Conservation (phyloP, 2,888 invertebrate species). For the Andrena minutula region DNA sequence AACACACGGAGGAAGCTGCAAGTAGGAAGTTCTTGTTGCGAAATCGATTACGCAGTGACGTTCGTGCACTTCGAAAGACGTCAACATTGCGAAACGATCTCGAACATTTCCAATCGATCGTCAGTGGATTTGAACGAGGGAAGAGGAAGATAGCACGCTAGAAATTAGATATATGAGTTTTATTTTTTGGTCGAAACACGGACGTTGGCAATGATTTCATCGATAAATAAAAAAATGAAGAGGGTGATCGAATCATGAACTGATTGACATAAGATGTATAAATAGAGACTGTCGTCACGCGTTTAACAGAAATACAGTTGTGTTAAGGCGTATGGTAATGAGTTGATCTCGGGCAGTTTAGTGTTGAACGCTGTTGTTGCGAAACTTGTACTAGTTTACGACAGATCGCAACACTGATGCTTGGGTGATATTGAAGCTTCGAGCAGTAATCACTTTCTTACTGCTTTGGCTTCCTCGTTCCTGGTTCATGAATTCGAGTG, state of each 20-base stretch:
- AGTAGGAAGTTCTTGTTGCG: constrained; percentile 17
- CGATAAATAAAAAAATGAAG: not conserved
- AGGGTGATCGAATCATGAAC: constrained; percentile 19
- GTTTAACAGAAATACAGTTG: constrained; percentile 58
- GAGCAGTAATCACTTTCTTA: not conserved
- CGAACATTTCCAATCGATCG: constrained; percentile 4
- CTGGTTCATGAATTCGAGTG: no score
- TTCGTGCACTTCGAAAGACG: constrained; percentile 3
- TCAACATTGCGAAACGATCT: constrained; percentile 31
- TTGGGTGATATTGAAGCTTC: not conserved
- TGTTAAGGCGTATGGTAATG: constrained; percentile 62
- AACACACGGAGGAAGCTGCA: not conserved
- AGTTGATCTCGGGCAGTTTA: constrained; percentile 49
- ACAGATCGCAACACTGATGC: constrained; percentile 12
- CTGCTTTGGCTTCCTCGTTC: not conserved
- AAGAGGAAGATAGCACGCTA: no score
- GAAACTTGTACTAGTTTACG: constrained; percentile 31
- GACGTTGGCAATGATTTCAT: not conserved
- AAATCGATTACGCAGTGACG: constrained; percentile 37
- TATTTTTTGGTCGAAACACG: not conserved
- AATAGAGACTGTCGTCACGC: constrained; percentile 76
- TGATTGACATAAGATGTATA: constrained; percentile 68
- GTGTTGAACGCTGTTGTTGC: constrained; percentile 26
- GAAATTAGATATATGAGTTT: not conserved
- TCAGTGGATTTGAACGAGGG: not conserved